Percentiles rank a stretch among this genome's conserved stretches.
These are phyloP conservation scores for Opisthocomus hoazin DNA, from an alignment of 2,113 vertebrate species.

Conservation along the genomic window DNA sequence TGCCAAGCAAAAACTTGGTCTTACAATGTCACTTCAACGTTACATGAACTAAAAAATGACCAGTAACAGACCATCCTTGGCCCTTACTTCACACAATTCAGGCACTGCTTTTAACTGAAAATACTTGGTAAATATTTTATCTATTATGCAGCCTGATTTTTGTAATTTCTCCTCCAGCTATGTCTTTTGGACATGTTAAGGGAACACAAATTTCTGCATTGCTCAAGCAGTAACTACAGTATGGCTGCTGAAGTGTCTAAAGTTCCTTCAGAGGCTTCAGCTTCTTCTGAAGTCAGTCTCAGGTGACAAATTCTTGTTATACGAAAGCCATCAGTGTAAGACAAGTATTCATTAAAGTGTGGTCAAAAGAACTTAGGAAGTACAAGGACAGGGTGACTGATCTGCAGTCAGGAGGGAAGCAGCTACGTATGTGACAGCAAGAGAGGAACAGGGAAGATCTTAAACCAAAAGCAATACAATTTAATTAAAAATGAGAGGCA, in stretches of 20 bases:
- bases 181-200: neutral
- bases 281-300: neutral
- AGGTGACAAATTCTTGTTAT: neutral
- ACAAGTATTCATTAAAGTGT: neutral
- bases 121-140: neutral
- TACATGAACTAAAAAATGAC: neutral
- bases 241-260: neutral
- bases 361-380: neutral
- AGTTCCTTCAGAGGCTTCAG: neutral
- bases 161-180: neutral
- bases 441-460: neutral
- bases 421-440: neutral
- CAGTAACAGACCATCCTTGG: neutral
- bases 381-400: neutral
- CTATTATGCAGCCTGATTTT: neutral
- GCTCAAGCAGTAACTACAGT: neutral
- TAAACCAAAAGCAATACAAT: neutral
- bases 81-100: neutral
- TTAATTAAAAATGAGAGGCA: neutral
- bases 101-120: neutral
- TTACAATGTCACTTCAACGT: neutral
- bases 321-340: neutral
- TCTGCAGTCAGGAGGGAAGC: neutral
- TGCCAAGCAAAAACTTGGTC: neutral
- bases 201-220: neutral